phyloP scores from a whole-genome alignment of 1,140 invertebrate genomes.

The Meloidogyne chitwoodi region DNA sequence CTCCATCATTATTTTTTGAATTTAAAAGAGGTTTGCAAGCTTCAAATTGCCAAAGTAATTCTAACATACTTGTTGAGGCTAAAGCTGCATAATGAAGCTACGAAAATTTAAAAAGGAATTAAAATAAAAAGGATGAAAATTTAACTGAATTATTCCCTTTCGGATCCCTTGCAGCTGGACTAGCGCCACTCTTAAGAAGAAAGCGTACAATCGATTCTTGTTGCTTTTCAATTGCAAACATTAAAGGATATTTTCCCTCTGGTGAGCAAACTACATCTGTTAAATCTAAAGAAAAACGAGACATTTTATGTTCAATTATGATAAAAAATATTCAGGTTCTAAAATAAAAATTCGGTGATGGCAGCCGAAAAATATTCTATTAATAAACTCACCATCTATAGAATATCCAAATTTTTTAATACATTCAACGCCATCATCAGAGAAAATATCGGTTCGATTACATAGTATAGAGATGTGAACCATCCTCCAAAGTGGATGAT shows the following conservation, averaged over 20 bases:
- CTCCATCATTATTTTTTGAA: constrained; percentile 51
- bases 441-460: constrained; percentile 37
- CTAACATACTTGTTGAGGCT: constrained; percentile 53
- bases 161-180: constrained; percentile 43
- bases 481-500: constrained; percentile 44
- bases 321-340: no score
- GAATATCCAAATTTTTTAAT: constrained; percentile 43
- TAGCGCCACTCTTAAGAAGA: constrained; percentile 46
- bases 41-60: constrained; percentile 46
- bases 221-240: constrained; percentile 54
- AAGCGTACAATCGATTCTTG: constrained; percentile 47
- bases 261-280: constrained; percentile 39
- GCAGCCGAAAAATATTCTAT: no score
- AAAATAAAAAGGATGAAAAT: background rate
- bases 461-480: constrained; percentile 46
- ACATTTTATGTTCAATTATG: no score
- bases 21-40: constrained; percentile 46
- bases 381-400: constrained; percentile 42
- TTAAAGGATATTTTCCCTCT: constrained; percentile 54
- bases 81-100: constrained; percentile 48
- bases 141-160: constrained; percentile 49
- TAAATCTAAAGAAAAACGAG: constrained; percentile 32
- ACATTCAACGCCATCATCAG: constrained; percentile 40
- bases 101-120: background rate
- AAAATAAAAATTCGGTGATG: no score